Evolutionary conservation across 1,140 invertebrate species (phyloP).

Genomic region (Eulimnadia texana): DNA sequence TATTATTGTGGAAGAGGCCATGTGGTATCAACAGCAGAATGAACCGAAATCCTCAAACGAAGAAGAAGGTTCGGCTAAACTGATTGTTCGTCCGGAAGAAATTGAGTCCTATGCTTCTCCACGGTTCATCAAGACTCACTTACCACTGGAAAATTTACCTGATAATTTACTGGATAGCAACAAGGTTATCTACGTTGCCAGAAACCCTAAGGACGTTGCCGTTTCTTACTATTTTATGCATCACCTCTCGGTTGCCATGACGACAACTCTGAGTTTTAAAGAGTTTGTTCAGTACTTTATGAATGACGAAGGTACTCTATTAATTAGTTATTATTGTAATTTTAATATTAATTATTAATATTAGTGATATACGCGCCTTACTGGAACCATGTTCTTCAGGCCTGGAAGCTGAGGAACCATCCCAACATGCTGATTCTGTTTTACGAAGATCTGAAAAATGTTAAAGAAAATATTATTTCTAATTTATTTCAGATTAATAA

Average conservation of each 20-base stretch:
- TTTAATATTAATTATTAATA: background rate
- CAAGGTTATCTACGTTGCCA: constrained; percentile 55
- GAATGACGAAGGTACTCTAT: constrained; percentile 34
- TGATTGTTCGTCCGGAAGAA: constrained; percentile 26
- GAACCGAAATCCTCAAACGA: background rate
- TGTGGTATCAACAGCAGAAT: background rate
- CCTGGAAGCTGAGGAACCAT: constrained; percentile 18
- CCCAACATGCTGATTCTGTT: constrained; percentile 21
- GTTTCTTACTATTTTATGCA: constrained; percentile 71
- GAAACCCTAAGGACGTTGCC: constrained; percentile 71
- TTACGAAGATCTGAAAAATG: constrained; percentile 31
- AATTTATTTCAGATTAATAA: background rate
- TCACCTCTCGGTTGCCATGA: constrained; percentile 44
- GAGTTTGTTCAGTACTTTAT: constrained; percentile 66
- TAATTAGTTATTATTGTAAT: background rate
- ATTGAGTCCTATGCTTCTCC: constrained; percentile 31
- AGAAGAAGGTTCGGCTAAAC: constrained; percentile 4
- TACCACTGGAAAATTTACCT: constrained; percentile 46
- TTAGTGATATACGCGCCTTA: constrained; percentile 18
- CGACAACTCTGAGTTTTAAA: constrained; percentile 52
- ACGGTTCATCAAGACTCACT: constrained; percentile 61
- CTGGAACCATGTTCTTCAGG: constrained; percentile 17
- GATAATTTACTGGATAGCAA: constrained; percentile 42
- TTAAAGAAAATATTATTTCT: constrained; percentile 19
- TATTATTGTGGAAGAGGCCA: background rate